Base-by-base conservation (phyloP, 2,888 invertebrate species). In the Drosophila affinis region DNA sequence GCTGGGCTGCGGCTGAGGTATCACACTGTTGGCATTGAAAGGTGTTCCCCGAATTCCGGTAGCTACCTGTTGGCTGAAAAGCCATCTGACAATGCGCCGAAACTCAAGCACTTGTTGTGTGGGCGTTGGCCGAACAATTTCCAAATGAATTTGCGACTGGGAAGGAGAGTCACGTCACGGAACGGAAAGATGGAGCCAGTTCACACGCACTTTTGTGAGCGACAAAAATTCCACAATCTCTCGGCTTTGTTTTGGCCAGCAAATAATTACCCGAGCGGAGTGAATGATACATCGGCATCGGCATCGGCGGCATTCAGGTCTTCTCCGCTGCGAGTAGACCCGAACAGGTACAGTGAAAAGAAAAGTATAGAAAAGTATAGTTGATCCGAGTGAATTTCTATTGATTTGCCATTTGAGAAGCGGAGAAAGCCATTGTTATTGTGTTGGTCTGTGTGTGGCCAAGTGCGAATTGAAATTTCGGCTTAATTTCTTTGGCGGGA, bases 321-420 rank as follows among this genome's bases (percentile, higher is more conserved):
- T 24, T 39, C 56, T 29, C 34, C 21, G 21, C 21, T 21, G 3
- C 21, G 21, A 21, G 21, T 21, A 21, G 21, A 21, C 21, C 47
- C 34, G 34, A 48, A 52, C 54, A 73, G 55, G 65, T 59, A 59
- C 64, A 39, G 64, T 29, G 54, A 45, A 57, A 67, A 55, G 9
- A 24, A 24, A 24, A 24, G 24, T 29, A 49, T 46, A 55, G 48
- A 58, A 72, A 34, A 54, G 24, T 21, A 21, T 46, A n/a, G 45
- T 21, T 32, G 12, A 34, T 54, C 34, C 44, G 53, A 9, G 10
- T 44, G 9, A 49, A 45, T 71, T 59, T 77, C 84, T 85, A 81
- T 81, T 83, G 81, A 81, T 81, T 87, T 75, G 79, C 61, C 81
- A 81, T 86, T 80, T 83, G 81, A 63, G 29, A 27, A 51, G 29